Evolutionary conservation across 2,797 vertebrate species (phyloP), one percentile per base, ranked within the genome.

Genomic region (Hybognathus amarus): DNA sequence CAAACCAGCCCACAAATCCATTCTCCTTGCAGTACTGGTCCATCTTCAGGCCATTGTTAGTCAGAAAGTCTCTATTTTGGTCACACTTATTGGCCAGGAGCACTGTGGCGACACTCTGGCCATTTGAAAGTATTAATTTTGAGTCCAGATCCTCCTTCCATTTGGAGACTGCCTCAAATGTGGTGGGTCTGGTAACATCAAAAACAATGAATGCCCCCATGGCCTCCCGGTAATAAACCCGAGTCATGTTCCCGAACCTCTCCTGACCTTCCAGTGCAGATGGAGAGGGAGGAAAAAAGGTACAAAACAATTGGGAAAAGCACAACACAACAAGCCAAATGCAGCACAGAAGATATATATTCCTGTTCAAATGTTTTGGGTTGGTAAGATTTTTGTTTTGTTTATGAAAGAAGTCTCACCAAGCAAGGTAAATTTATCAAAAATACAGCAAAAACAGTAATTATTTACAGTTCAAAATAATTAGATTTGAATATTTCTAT

Each of bases 61-160:
- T 88, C 68, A 98, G 89, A 89, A 96, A 91, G 8, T 98, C 97
- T 86, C 95, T 94, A 77, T 96, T 96, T 87, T 99, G 97, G 93
- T 99, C 98, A 3, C 97, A 99, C 92, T 99, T 99, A 93, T 99
- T 99, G 79, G 97, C 98, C 91, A 99, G 92, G 69, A 99, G 95
- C 87, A 99, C 97, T 0, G 97, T 95, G 0, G 98, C 95, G 22
- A 99, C 96, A 85, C 95, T 95, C 89, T 96, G 95, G 79, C 97
- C 98, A 56, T 97, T 97, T 33, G 96, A 94, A 78, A 98, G 95
- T 91, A 94, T 96, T 87, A 99, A 89, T 88, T 99, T 99, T 79
- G 97, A 97, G 94, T 99, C 98, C 93, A 99, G 94, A 92, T 99
- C 98, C 89, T 97, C 97, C 85, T 99, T 99, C 98, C 98, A 99